These are phyloP conservation scores for Lathamus discolor DNA, from an alignment of 2,113 vertebrate species.

Conservation along the genomic window DNA sequence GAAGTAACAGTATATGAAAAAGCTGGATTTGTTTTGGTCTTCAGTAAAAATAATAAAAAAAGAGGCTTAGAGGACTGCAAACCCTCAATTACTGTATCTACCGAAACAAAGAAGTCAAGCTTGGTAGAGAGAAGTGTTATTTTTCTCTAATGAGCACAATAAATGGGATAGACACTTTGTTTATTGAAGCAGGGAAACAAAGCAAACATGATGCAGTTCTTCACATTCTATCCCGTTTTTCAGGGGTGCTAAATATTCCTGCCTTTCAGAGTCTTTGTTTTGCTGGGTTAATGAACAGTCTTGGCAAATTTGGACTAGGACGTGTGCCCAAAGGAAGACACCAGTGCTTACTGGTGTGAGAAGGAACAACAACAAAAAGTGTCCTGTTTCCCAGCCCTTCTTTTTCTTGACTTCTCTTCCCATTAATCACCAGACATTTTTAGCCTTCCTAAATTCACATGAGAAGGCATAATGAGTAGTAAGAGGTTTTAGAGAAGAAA, in stretches of 20 bases:
- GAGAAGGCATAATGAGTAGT: background rate
- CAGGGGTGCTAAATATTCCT: background rate
- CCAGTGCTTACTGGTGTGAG: background rate
- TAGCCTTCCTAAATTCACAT: background rate
- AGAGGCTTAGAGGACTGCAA: background rate
- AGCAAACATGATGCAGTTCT: background rate
- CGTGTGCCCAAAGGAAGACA: background rate
- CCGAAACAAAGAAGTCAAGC: background rate
- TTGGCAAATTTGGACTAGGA: background rate
- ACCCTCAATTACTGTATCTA: conserved; percentile 26
- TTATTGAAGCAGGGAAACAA: background rate
- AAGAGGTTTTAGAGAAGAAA: background rate
- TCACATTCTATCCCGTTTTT: background rate
- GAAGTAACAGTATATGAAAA: conserved; percentile 24
- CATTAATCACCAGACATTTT: background rate
- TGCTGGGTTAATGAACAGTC: background rate
- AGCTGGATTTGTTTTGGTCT: background rate
- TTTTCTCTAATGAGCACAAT: background rate
- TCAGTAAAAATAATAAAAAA: background rate
- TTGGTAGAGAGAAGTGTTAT: background rate
- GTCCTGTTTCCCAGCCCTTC: background rate
- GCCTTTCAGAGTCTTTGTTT: background rate
- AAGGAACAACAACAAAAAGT: background rate
- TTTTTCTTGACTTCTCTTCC: background rate
- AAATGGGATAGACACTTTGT: background rate